Evolutionary conservation across 2,797 vertebrate genomes (phyloP).

Genomic region (Mormyrus proboscirostris): DNA sequence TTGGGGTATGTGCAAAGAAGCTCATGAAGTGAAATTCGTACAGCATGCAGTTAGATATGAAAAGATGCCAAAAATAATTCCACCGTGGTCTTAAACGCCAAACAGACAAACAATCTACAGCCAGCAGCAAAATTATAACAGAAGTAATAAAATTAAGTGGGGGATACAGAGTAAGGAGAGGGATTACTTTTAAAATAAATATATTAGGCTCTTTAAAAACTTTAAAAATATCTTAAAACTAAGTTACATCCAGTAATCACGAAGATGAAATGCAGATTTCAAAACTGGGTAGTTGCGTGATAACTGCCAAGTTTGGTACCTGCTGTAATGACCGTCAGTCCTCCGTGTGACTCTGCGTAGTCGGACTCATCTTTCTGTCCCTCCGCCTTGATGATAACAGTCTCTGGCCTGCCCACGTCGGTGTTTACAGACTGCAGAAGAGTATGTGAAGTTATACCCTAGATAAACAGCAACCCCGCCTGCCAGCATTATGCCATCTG

Average conservation of each 20-base stretch:
- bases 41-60: not conserved
- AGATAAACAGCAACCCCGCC: not conserved
- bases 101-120: not conserved
- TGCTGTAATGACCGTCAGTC: not conserved
- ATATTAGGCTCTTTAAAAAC: not conserved
- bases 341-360: not conserved
- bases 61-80: not conserved
- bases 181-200: not conserved
- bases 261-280: not conserved
- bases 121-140: not conserved
- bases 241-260: not conserved
- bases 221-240: too few species aligned
- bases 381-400: not conserved
- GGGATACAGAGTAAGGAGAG: not conserved
- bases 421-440: not conserved
- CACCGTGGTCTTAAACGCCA: not conserved
- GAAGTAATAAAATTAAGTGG: not conserved
- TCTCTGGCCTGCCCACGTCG: not conserved
- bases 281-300: not conserved
- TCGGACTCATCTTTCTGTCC: not conserved
- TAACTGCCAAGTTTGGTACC: not conserved
- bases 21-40: not conserved
- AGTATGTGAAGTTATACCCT: not conserved
- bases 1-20: not conserved
- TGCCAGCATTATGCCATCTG: not conserved